Base-by-base conservation (phyloP, 2,888 invertebrate species). In the Miltochrista miniata region DNA sequence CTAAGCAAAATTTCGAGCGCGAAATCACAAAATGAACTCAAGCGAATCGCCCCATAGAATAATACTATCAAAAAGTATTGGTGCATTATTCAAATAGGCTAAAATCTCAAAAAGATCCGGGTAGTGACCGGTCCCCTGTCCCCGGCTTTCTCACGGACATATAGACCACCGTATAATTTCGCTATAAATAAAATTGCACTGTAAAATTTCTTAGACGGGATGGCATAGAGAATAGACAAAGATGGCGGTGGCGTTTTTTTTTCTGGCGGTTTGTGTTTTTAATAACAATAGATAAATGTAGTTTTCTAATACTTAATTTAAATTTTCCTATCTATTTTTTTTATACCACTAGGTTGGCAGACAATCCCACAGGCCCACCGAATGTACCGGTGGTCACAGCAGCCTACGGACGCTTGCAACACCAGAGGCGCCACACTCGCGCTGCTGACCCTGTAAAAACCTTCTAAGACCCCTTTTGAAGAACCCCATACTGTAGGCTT, bases 131-230 rank as follows among this genome's bases (percentile, higher is more conserved):
- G 52, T 43, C 46, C 43, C 43, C 42, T 52, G 61, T 53, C 48
- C 54, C 42, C 46, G 44, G 47, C 48, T 72, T 85, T 88, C 89
- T 85, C 90, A 88, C 87, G 87, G 74, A 72, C 67, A 55, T 45
- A 48, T 33, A 39, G 47, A 57, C 66, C 56, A 57, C 77, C 78
- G 89, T 84, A 87, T 90, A 90, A 90, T 88, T 84, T 76, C 30
- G 76, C 85, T 81, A 90, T 89, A 90, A 90, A 90, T 88, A 90
- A 88, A 85, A 87, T 84, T 84, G 79, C 78, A 78, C 76, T 85
- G 84, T 83, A 85, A 87, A 89, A 85, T 83, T 81, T 76, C 83
- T 82, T 76, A 79, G 83, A 83, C 85, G 72, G 70, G 64, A 48
- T 36, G 45, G 49, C 44, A 42, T 53, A 54, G 48, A 51, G 64